Base-by-base conservation (phyloP, 2,113 vertebrate species). In the Capra hircus region DNA sequence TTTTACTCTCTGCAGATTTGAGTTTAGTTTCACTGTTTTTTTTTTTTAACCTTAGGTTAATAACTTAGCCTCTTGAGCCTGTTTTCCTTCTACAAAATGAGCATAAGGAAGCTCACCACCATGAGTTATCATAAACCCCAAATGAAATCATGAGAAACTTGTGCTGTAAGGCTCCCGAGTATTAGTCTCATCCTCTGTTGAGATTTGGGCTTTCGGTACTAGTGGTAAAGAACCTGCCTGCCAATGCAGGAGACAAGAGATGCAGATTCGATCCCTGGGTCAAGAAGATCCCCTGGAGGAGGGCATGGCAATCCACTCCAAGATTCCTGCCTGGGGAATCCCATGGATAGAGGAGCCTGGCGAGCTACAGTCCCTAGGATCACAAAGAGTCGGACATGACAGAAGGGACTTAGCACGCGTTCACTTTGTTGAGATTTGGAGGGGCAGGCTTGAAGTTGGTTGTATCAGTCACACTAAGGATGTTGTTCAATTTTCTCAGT, bases 331-430 rank as follows among this genome's bases (percentile, higher is more conserved):
- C 67, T 40, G n/a, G 67, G 12, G 5, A 40, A 12, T 71, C 67
- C 67, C 67, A 71, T 23, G n/a, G n/a, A 13, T 36, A 74, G 67
- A 74, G 67, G 19, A 74, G 67, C 67, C 67, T 74, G 5, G n/a
- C 0, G 0, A 5, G n/a, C n/a, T 74, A 23, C 0, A 74, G 67
- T 40, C 10, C n/a, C 2, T 74, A 40, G 67, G 67, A 5, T 40
- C 10, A 0, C n/a, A 40, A 21, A 74, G 5, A 74, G 10, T 40
- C 0, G 0, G n/a, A 23, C n/a, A 74, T 0, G 0, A 2, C 67
- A 25, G 19, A 40, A 40, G 67, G 67, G 67, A 23, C n/a, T 40
- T 25, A 74, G 5, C 67, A 40, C 0, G 5, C 0, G 0, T 5
- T 74, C 67, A 6, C 67, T 13, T 2, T 40, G 67, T 23, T 88